Evolutionary conservation across 1,140 invertebrate genomes (phyloP), one percentile per base, ranked within the genome.

Genomic region (Plectus sambesii): DNA sequence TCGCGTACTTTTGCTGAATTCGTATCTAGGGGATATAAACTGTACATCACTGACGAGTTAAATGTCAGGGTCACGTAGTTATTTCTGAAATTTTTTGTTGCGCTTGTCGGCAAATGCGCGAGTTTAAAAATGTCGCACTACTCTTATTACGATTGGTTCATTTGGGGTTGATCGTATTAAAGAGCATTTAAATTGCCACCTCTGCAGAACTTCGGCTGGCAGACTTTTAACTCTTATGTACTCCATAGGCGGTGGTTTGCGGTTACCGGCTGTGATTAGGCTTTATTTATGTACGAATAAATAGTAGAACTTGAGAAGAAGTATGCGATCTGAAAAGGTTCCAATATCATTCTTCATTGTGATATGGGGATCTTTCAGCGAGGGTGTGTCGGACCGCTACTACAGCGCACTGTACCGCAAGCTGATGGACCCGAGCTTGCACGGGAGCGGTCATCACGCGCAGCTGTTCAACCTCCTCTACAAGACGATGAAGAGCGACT

Each of bases 321-420:
- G 30, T 12, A 33, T n/a, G 30, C n/a, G 12, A 33, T n/a, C 12
- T n/a, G n/a, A 33, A 12, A n/a, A 12, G 12, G 30, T 33, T 33
- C n/a, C n/a, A 33, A 12, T 33, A 12, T 12, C 30, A 33, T 33
- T n/a, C 12, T 33, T 33, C n/a, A n/a, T 12, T 57, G 27, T 24
- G 6, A 25, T 49, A 2, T 9, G 26, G 47, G 12, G 48, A 22
- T 42, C 40, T 57, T 66, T 49, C 45, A 72, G 70, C 52, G 58
- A 71, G 8, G 67, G 56, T 35, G 41, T 74, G 2, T 70, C 72
- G 5, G 76, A 77, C 59, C 74, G 89, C 47, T 97, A 85, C 74
- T 96, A 93, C 73, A 78, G 78, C 52, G 80, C 85, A 1, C 75
- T 98, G 19, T 98, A 97, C 68, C 78, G 78, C 27, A 92, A 93